Evolutionary conservation across 2,888 invertebrate genomes (phyloP).

Genomic region (Neria commutata): DNA sequence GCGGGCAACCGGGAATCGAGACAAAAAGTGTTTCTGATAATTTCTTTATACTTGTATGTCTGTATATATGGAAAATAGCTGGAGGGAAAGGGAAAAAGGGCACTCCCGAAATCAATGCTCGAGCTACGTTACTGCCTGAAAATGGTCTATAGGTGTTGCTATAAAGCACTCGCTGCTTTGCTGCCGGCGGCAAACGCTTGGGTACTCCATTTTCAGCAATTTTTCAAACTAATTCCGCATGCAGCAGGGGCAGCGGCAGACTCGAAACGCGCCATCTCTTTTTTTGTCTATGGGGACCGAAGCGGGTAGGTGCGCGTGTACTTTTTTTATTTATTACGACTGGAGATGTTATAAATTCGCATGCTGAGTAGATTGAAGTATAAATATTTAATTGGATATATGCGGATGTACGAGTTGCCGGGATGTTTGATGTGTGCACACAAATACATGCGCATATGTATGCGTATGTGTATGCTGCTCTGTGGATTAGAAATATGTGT

Average conservation of each 20-base stretch:
- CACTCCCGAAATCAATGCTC: too few species aligned
- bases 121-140: too few species aligned
- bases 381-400: slow-evolving; percentile 61
- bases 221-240: slow-evolving; percentile 8
- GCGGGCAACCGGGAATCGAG: too few species aligned
- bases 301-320: slow-evolving; percentile 15
- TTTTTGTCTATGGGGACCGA: too few species aligned
- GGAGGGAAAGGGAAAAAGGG: too few species aligned
- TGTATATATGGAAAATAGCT: too few species aligned
- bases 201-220: slow-evolving; percentile 10
- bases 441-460: slow-evolving; percentile 1
- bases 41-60: too few species aligned
- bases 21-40: too few species aligned
- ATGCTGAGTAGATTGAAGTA: slow-evolving; percentile 60
- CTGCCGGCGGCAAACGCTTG: not conserved
- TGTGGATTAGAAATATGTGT: not conserved
- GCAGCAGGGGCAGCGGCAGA: not conserved
- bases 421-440: not conserved
- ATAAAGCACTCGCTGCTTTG: too few species aligned
- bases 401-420: slow-evolving; percentile 42
- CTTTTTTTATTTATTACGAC: slow-evolving; percentile 48
- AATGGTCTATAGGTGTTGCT: too few species aligned
- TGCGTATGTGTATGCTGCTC: not conserved
- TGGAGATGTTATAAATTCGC: slow-evolving; percentile 50
- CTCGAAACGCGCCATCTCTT: not conserved